A percentile compares a stretch with the other conserved stretches of the same genome.
These are phyloP conservation scores for Hippocampus mohnikei DNA, from an alignment of 2,113 vertebrate species.

Conservation along the genomic window DNA sequence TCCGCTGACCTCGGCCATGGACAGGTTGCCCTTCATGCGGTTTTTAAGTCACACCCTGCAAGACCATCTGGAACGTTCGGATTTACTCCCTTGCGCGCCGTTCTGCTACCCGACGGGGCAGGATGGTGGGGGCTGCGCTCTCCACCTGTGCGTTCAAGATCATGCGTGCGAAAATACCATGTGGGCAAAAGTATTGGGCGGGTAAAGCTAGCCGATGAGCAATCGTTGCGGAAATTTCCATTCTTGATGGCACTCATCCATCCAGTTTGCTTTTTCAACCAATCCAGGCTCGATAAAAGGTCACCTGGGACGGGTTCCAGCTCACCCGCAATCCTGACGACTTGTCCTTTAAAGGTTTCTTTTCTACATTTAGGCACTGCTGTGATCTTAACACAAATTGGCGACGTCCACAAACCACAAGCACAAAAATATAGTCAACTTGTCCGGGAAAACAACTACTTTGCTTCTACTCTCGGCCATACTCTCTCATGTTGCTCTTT, in stretches of 20 bases:
- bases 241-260: too few species aligned
- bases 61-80: conserved; percentile 6
- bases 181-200: not conserved
- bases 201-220: not conserved
- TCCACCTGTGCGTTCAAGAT: conserved; percentile 7
- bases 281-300: too few species aligned
- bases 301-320: too few species aligned
- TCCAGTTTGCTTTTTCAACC: too few species aligned
- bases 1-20: not conserved
- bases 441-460: too few species aligned
- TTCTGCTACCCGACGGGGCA: not conserved
- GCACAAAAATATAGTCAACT: too few species aligned
- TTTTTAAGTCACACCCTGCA: conserved; percentile 9
- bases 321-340: too few species aligned
- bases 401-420: too few species aligned
- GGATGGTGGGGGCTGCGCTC: not conserved
- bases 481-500: not conserved
- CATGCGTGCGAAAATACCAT: not conserved
- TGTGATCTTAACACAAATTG: too few species aligned
- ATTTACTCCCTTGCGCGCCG: conserved; percentile 5
- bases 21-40: conserved; percentile 5
- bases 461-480: not conserved
- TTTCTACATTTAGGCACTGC: too few species aligned
- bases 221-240: too few species aligned
- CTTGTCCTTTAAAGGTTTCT: too few species aligned